A percentile compares a stretch with the other conserved stretches of the same genome.
phyloP scores from a whole-genome alignment of 2,888 invertebrate species.

The Apodemia duryi region DNA sequence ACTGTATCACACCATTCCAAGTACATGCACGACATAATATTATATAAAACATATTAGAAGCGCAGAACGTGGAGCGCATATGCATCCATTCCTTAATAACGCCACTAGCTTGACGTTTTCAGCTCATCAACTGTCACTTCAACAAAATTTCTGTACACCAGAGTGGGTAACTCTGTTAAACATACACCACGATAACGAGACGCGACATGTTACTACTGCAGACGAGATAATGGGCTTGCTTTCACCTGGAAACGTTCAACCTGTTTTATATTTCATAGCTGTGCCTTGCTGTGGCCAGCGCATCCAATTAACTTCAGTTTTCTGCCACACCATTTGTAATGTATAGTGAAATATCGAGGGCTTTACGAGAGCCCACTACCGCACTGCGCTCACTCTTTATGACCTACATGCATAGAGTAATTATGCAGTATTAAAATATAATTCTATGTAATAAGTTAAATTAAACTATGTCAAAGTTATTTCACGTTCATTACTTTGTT shows the following conservation, averaged over 20 bases:
- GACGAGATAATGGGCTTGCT: constrained; percentile 43
- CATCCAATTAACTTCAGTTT: constrained; percentile 73
- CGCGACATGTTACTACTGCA: constrained; percentile 42
- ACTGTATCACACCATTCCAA: neutral
- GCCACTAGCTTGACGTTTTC: constrained; percentile 34
- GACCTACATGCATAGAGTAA: constrained; percentile 38
- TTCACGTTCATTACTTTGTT: too few species aligned
- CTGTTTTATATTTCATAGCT: constrained; percentile 64
- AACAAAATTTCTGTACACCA: constrained; percentile 40
- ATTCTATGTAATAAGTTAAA: neutral
- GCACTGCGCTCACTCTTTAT: constrained; percentile 44
- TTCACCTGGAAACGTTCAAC: constrained; percentile 37
- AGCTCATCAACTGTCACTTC: constrained; percentile 47
- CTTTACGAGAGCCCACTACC: constrained; percentile 24
- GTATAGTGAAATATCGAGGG: constrained; percentile 64
- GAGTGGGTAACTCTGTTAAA: constrained; percentile 38
- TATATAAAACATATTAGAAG: neutral
- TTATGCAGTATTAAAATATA: neutral
- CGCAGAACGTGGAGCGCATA: constrained; percentile 25
- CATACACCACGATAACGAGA: constrained; percentile 38
- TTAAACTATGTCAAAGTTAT: too few species aligned
- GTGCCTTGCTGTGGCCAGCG: constrained; percentile 49
- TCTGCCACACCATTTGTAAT: constrained; percentile 60
- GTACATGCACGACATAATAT: neutral
- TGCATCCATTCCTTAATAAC: constrained; percentile 18